A percentile compares a stretch with the other conserved stretches of the same genome.
These are phyloP conservation scores for Colossoma macropomum DNA, from an alignment of 2,113 vertebrate species.

Conservation along the genomic window DNA sequence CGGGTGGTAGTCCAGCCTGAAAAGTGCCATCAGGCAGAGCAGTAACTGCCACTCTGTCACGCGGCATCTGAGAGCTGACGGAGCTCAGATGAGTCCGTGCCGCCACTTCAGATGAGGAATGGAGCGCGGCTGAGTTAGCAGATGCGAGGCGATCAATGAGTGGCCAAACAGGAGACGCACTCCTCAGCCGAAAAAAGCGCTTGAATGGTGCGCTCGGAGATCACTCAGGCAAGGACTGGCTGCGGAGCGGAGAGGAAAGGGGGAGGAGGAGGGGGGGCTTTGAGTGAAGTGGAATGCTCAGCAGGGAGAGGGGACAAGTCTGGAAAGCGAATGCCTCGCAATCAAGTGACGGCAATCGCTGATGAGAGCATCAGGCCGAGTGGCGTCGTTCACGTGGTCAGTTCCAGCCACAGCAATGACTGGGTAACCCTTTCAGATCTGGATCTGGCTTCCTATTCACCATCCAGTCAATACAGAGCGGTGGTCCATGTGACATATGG, in stretches of 20 bases:
- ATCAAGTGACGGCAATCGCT: constrained; percentile 13
- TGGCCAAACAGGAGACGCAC: not conserved
- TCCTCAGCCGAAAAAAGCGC: not conserved
- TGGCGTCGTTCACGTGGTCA: not conserved
- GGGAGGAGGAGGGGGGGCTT: not conserved
- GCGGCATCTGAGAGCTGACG: constrained; percentile 19
- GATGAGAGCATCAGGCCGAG: constrained; percentile 6
- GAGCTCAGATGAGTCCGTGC: constrained; percentile 13
- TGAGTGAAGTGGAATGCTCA: not conserved
- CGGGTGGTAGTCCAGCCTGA: not conserved
- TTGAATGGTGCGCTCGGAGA: not conserved
- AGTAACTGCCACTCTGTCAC: not conserved
- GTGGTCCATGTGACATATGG: not conserved
- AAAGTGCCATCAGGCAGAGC: not conserved
- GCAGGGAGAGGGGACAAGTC: not conserved
- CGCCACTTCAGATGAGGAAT: not conserved
- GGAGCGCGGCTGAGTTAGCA: constrained; percentile 16
- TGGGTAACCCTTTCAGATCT: not conserved
- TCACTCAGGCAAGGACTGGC: constrained; percentile 3
- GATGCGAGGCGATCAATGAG: constrained; percentile 18
- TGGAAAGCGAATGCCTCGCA: not conserved
- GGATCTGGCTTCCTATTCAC: not conserved
- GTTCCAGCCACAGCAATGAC: not conserved
- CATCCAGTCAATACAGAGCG: not conserved
- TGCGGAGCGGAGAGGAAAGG: not conserved